Evolutionary conservation across 1,140 invertebrate species (phyloP).

Genomic region (Helicoverpa armigera): DNA sequence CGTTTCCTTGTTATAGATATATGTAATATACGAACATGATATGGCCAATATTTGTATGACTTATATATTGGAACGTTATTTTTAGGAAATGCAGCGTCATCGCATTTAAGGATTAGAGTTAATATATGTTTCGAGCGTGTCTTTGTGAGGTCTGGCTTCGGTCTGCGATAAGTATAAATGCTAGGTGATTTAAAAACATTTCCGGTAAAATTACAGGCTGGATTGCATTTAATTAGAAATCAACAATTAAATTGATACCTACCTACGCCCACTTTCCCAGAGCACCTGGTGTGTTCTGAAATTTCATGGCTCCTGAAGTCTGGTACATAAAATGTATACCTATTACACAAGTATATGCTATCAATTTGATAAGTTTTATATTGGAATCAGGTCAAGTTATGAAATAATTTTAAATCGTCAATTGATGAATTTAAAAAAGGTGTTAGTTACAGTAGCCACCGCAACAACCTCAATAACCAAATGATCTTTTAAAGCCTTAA

Average conservation of each 20-base stretch:
- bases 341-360: too few species aligned
- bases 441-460: not conserved
- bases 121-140: not conserved
- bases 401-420: not conserved
- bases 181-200: not conserved
- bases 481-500: not conserved
- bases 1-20: slow-evolving; percentile 48
- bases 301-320: too few species aligned
- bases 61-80: slow-evolving; percentile 2
- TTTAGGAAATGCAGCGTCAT: slow-evolving; percentile 17
- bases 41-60: not conserved
- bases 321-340: too few species aligned
- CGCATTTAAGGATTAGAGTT: not conserved
- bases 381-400: not conserved
- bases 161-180: not conserved
- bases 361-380: too few species aligned
- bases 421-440: not conserved
- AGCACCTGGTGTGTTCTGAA: too few species aligned
- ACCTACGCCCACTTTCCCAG: too few species aligned
- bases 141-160: too few species aligned
- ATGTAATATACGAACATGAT: slow-evolving; percentile 37
- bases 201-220: too few species aligned
- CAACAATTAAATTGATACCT: too few species aligned
- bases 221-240: too few species aligned
- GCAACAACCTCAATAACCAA: not conserved